Base-by-base conservation (phyloP, 1,140 invertebrate species). In the Teleopsis dalmanni region DNA sequence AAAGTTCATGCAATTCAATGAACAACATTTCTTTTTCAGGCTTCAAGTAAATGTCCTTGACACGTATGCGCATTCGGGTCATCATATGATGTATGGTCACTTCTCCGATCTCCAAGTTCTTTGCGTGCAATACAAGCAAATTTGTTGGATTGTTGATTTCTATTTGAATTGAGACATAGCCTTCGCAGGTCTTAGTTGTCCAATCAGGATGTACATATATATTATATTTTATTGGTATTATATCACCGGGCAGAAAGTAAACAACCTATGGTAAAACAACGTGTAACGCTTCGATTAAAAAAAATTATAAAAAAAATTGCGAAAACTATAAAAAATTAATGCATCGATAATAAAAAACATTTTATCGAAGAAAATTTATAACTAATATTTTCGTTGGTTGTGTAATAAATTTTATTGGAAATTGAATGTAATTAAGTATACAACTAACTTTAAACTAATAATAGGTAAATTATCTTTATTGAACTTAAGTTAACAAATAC, bases 201-300 rank as follows among this genome's bases (percentile, higher is more conserved):
- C 93, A 64, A 61, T 91, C 74, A 0, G 91, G 90, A 55, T 83
- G 71, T 10, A 92, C 68, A 10, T 75, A 79, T 0, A 95, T 59
- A 43, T 85, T 81, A 65, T 95, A 95, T 57, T 83, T 80, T 3
- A 78, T 52, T 0, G 91, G 90, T 10, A 70, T 67, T 0, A 89
- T 73, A 47, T 81, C 73, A 5, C 63, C 62, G 0, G 87, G 81
- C 38, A 96, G 73, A 33, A 85, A 75, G 57, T 76, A 78, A 31
- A 57, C 42, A 52, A 68, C 58, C 65, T n/a, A n/a, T n/a, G n/a
- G n/a, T n/a, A n/a, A n/a, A n/a, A n/a, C n/a, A n/a, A n/a, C n/a
- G n/a, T n/a, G n/a, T n/a, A n/a, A n/a, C n/a, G n/a, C n/a, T 29
- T 29, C 13, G 7, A 29, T 29, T 29, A 7, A 13, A 8, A 29